phyloP scores from a whole-genome alignment of 1,140 invertebrate species.

The Stenopsyche tienmushanensis region DNA sequence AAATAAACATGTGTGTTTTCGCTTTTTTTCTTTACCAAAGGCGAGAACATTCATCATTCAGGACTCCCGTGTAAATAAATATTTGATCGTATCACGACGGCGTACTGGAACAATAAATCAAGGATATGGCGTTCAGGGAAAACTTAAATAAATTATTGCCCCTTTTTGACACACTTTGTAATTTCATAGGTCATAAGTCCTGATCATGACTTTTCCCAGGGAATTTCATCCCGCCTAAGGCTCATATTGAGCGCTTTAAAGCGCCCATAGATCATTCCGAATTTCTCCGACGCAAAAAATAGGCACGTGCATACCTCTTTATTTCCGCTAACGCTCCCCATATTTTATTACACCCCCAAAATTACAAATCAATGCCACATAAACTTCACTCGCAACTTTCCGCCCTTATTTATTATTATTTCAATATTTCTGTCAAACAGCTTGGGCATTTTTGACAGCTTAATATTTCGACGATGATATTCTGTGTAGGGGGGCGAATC shows the following conservation, averaged over 20 bases:
- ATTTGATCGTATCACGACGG: constrained; percentile 10
- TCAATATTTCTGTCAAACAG: too few species aligned
- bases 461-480: too few species aligned
- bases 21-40: too few species aligned
- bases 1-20: too few species aligned
- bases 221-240: not conserved
- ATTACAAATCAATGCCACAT: too few species aligned
- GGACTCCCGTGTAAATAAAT: constrained; percentile 1
- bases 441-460: too few species aligned
- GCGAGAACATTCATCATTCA: not conserved
- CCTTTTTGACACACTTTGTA: constrained; percentile 11
- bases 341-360: too few species aligned
- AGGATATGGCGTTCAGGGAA: constrained; percentile 6
- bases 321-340: too few species aligned
- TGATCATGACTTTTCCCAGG: not conserved
- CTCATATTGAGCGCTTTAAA: not conserved
- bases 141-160: constrained; percentile 13
- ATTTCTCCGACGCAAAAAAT: not conserved
- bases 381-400: too few species aligned
- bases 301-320: not conserved
- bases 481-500: too few species aligned
- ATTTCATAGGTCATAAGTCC: constrained; percentile 12
- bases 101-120: constrained; percentile 2
- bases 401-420: too few species aligned
- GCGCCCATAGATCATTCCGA: not conserved